These are phyloP conservation scores for Psix sp. DNA, from an alignment of 1,140 invertebrate genomes.

Conservation along the genomic window DNA sequence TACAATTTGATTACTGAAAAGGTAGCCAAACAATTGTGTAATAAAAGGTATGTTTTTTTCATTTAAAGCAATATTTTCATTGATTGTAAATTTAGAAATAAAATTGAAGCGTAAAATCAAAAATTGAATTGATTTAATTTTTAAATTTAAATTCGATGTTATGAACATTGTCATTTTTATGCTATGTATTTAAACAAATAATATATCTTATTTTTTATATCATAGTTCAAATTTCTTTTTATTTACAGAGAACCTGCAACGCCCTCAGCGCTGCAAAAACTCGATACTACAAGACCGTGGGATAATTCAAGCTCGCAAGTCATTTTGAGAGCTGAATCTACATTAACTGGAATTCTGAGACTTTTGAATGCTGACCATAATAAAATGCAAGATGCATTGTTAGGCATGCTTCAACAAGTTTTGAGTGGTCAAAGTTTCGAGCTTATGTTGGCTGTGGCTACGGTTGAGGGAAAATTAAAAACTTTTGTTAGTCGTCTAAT, in stretches of 20 bases:
- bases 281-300: conserved; percentile 80
- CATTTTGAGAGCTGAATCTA: conserved; percentile 91
- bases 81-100: no score
- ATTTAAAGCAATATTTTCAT: no score
- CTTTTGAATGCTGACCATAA: conserved; percentile 90
- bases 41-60: no score
- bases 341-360: conserved; percentile 90
- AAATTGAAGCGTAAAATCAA: no score
- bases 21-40: conserved; percentile 84
- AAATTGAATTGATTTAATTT: no score
- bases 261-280: conserved; percentile 78
- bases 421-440: conserved; percentile 89
- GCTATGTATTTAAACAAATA: no score
- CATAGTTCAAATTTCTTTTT: no score
- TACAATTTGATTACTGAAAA: conserved; percentile 87
- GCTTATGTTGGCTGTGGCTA: conserved; percentile 91
- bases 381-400: conserved; percentile 88
- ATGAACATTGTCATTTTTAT: no score
- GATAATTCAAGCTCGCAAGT: conserved; percentile 82
- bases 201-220: no score
- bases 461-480: conserved; percentile 91
- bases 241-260: conserved; percentile 71
- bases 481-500: conserved; percentile 92
- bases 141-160: no score
- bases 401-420: conserved; percentile 84